Conservation (phyloP, 1,140 invertebrate genomes). For the Euwallacea fornicatus region DNA sequence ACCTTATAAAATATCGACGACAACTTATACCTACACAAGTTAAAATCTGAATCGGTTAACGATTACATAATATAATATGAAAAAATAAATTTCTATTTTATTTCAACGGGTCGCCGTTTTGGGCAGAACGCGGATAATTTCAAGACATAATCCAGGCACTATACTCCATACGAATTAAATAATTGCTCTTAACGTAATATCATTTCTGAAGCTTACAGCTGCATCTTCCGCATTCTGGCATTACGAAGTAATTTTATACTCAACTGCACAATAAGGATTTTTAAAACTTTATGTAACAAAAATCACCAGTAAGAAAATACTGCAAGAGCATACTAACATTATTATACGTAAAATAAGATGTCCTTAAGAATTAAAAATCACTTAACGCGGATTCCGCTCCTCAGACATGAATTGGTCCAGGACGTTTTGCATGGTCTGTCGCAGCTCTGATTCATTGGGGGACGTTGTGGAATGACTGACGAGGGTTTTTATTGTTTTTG, state of each 20-base stretch:
- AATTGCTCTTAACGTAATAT: conserved; percentile 3
- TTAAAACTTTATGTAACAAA: conserved; percentile 17
- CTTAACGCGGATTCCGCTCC: conserved; percentile 51
- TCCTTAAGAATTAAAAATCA: not conserved
- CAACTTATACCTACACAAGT: not conserved
- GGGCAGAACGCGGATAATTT: conserved; percentile 29
- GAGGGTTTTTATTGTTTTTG: conserved; percentile 56
- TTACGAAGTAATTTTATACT: not conserved
- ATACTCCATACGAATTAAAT: conserved; percentile 22
- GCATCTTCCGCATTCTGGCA: conserved; percentile 1
- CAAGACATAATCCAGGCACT: conserved; percentile 36
- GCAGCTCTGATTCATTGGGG: conserved; percentile 52
- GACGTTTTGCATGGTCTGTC: conserved; percentile 60
- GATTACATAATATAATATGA: not conserved
- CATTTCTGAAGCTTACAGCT: conserved; percentile 1
- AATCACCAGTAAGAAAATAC: conserved; percentile 16
- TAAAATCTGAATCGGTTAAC: not conserved
- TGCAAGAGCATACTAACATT: conserved; percentile 16
- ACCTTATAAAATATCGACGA: not conserved
- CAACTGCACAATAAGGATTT: not conserved
- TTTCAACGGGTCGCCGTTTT: not conserved
- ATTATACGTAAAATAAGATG: conserved; percentile 5
- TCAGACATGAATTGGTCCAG: conserved; percentile 61
- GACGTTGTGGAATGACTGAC: conserved; percentile 51
- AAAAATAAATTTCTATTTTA: not conserved